phyloP scores from a whole-genome alignment of 2,888 invertebrate genomes.

The Tipula helvola region DNA sequence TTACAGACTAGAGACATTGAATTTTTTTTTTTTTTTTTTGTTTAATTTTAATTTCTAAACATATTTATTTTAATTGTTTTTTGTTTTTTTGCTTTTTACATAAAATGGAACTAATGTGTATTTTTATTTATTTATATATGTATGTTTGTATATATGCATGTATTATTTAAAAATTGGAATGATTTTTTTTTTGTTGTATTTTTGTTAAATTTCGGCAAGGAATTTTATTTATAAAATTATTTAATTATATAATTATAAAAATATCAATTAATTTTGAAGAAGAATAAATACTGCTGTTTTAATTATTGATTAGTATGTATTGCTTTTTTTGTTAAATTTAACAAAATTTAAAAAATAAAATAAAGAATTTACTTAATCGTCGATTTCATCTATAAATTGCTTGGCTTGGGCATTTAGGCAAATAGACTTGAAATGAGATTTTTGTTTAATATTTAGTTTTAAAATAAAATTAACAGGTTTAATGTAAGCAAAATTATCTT shows the following conservation, averaged over 20 bases:
- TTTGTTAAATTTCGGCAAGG: background rate
- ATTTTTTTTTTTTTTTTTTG: background rate
- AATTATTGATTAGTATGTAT: background rate
- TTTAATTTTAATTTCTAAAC: background rate
- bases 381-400: background rate
- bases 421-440: background rate
- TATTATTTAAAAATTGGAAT: background rate
- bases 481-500: background rate
- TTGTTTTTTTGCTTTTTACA: background rate
- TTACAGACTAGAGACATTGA: background rate
- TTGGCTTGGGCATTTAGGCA: background rate
- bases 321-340: background rate
- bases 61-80: background rate
- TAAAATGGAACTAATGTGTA: background rate
- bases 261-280: background rate
- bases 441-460: background rate
- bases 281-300: background rate
- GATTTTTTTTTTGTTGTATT: background rate
- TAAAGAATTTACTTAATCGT: background rate
- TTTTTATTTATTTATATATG: too few species aligned
- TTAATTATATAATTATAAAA: background rate
- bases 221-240: background rate
- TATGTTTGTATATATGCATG: background rate
- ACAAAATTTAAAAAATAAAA: background rate
- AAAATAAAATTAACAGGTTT: background rate